phyloP scores from a whole-genome alignment of 2,888 invertebrate genomes.

The Cyclophora albipunctata region DNA sequence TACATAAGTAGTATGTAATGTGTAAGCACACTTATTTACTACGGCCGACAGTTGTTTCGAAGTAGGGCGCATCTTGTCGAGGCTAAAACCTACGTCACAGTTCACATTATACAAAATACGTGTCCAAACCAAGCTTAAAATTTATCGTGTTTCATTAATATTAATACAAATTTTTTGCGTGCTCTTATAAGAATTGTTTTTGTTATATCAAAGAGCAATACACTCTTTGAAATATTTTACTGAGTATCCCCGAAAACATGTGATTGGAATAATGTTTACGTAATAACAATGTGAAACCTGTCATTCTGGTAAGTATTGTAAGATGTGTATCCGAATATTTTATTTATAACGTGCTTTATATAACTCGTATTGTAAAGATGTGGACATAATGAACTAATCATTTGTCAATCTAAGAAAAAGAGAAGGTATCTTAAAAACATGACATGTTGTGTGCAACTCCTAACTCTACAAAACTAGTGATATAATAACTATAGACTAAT shows the following conservation, averaged over 20 bases:
- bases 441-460: too few species aligned
- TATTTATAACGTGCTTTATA: too few species aligned
- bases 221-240: slow-evolving; percentile 9
- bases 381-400: too few species aligned
- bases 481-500: too few species aligned
- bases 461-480: too few species aligned
- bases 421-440: too few species aligned
- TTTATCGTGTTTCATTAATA: slow-evolving; percentile 49
- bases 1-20: background rate
- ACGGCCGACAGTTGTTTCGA: slow-evolving; percentile 32
- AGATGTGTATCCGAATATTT: background rate
- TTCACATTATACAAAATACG: slow-evolving; percentile 56
- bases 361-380: too few species aligned
- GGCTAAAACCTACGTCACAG: slow-evolving; percentile 62
- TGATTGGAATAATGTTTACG: slow-evolving; percentile 12
- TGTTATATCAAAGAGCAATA: slow-evolving; percentile 17
- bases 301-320: slow-evolving; percentile 7
- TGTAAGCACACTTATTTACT: too few species aligned
- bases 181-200: slow-evolving; percentile 17
- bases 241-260: slow-evolving; percentile 6
- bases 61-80: slow-evolving; percentile 57
- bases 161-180: slow-evolving; percentile 44
- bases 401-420: too few species aligned
- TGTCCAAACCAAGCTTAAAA: slow-evolving; percentile 51
- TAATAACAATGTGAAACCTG: slow-evolving; percentile 14